These are phyloP conservation scores for Ciconia nigra DNA, from an alignment of 2,797 vertebrate genomes.

Conservation along the genomic window DNA sequence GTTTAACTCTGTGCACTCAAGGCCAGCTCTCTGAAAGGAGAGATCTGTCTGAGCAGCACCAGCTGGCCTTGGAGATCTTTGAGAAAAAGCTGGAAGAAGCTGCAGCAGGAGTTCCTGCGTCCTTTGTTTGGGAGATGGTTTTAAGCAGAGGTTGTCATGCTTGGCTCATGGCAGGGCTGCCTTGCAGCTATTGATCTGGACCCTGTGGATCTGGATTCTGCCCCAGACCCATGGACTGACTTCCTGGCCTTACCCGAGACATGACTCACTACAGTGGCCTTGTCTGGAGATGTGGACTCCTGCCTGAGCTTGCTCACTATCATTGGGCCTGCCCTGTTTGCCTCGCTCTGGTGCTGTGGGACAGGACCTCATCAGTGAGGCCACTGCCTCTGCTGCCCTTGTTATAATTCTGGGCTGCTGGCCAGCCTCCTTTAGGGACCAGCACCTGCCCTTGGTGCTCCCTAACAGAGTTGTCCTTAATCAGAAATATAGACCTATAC, in stretches of 20 bases:
- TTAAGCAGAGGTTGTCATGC: accelerated
- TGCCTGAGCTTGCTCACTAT: not conserved
- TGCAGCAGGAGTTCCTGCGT: not conserved
- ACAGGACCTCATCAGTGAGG: not conserved
- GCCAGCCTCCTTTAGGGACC: not conserved
- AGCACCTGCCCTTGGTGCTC: not conserved
- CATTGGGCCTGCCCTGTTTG: not conserved
- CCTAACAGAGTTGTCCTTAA: not conserved
- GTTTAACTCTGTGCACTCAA: not conserved
- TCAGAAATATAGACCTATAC: not conserved
- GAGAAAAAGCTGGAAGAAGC: not conserved
- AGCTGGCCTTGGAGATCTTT: not conserved
- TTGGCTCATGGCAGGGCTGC: not conserved
- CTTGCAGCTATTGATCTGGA: not conserved
- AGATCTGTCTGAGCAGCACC: not conserved
- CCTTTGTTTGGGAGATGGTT: not conserved
- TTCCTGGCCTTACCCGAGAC: not conserved
- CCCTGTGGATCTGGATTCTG: not conserved
- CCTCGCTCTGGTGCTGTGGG: not conserved
- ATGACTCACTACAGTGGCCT: not conserved
- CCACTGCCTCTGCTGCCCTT: not conserved
- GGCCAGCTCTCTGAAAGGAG: not conserved
- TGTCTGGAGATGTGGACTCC: not conserved
- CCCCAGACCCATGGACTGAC: not conserved
- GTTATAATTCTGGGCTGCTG: not conserved